Base-by-base conservation (phyloP, 2,113 vertebrate species). In the Megaptera novaeangliae region DNA sequence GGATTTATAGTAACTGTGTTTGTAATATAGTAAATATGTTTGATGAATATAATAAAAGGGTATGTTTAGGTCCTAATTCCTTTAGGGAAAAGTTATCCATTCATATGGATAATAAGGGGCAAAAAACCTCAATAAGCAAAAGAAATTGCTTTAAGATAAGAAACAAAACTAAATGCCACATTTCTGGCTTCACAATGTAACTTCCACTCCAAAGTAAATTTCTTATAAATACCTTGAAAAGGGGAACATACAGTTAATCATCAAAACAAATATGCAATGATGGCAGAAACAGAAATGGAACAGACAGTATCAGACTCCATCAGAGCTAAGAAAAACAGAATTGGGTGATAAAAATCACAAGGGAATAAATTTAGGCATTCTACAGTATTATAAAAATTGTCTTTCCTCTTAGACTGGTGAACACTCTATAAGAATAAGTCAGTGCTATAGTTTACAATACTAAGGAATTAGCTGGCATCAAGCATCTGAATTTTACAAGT, bases 141-240 rank as follows among this genome's bases (percentile, higher is more conserved):
- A 97, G 8, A 59, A 86, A 71, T 63, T 52, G 2, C 52, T 96
- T 96, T 88, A 69, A 96, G 83, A 55, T 61, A 81, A 83, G 44
- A 85, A 89, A 49, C 77, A 41, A 92, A 95, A 88, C 84, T n/a
- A 72, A 95, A 66, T 74, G 71, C 20, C 34, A 59, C 11, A 20
- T 88, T 59, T 49, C 46, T 94, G 91, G 63, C 21, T 95, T 90
- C 59, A 41, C 21, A 82, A 68, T n/a, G 8, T 55, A 82, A 85
- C 61, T 61, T 85, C 31, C 3, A 77, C 27, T 96, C 72, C 31
- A 52, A 93, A 97, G 41, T 88, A 82, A 61, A 72, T 83, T 69
- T 94, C 29, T 66, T 74, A 46, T 63, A 74, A 88, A 85, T 69
- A 83, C 8, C 25, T 61, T 46, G 36, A 68, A 61, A 69, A 89